Base-by-base conservation (phyloP, 2,113 vertebrate genomes). In the Larimichthys crocea region DNA sequence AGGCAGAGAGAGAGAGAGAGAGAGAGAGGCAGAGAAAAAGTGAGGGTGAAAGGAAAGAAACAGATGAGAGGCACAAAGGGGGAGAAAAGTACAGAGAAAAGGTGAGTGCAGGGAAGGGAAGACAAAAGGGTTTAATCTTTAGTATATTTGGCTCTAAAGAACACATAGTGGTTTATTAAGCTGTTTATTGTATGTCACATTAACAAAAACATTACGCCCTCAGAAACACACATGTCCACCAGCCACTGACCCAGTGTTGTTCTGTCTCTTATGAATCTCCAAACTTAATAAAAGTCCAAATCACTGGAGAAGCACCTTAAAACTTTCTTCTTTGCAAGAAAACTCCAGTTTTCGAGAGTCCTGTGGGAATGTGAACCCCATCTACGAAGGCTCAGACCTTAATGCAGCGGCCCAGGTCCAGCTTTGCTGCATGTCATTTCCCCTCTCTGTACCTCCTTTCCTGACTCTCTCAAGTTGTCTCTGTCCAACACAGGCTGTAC, bases 11-110 rank as follows among this genome's bases (percentile, higher is more conserved):
- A 61, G 40, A 49, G 31, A 31, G 35, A 40, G 35, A 40, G 35
- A 56, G n/a, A 74, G 29, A 61, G 40, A 49, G 31, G 6, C 5
- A 46, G 20, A 78, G 16, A 50, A 60, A 65, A 52, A 64, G 66
- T 10, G 44, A 76, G 60, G 65, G 64, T 49, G 44, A 29, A 19
- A 65, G 10, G 35, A 26, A 63, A 11, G 76, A 55, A 63, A 76
- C 11, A 44, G 11, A 55, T n/a, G 20, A 49, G 72, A 77, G 8
- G 24, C 15, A 62, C 2, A 10, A 44, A 24, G 61, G 35, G 24
- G 19, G 26, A 35, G 4, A 8, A 57, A 62, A 60, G 48, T 55
- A 63, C 10, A 26, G 40, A 48, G 24, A 50, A 84, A 63, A 73
- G 7, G 31, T 3, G 64, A 69, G 31, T 15, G 12, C 12, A 60